Percentiles rank a stretch among this genome's conserved stretches.
These are phyloP conservation scores for Hydrolagus affinis DNA, from an alignment of 2,113 vertebrate genomes.

Conservation along the genomic window DNA sequence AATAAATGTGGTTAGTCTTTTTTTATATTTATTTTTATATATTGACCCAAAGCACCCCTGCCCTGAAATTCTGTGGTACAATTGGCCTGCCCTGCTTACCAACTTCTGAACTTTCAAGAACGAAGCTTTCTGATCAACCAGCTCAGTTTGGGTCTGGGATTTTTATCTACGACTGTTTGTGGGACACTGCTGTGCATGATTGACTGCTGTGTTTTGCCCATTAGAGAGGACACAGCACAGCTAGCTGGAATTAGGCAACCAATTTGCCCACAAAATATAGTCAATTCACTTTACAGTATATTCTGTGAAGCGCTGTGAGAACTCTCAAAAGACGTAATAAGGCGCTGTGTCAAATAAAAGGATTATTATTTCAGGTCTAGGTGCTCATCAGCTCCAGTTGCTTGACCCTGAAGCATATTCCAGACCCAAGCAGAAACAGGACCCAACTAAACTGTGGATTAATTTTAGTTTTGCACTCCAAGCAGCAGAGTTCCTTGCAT, in stretches of 20 bases:
- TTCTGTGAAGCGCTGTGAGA: too few species aligned
- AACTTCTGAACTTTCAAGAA: constrained; percentile 20
- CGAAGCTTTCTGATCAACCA: constrained; percentile 19
- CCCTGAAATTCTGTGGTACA: constrained; percentile 25
- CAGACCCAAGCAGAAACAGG: neutral
- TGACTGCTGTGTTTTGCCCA: too few species aligned
- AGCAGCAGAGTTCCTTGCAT: neutral
- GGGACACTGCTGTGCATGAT: too few species aligned
- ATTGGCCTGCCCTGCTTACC: constrained; percentile 7
- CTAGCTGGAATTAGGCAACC: too few species aligned
- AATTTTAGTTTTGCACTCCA: neutral
- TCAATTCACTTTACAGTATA: too few species aligned
- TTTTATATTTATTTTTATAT: too few species aligned
- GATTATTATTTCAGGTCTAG: constrained; percentile 10
- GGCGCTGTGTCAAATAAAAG: too few species aligned
- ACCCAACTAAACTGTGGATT: constrained; percentile 5
- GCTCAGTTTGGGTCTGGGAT: neutral
- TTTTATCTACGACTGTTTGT: neutral
- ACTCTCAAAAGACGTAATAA: too few species aligned
- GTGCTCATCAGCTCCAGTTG: constrained; percentile 6
- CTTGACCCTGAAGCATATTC: neutral
- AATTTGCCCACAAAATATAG: too few species aligned
- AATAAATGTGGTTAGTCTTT: constrained; percentile 28
- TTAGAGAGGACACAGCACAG: too few species aligned
- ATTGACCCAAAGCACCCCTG: too few species aligned